Conservation (phyloP, 2,888 invertebrate species). For the Amblyjoppa fuscipennis region DNA sequence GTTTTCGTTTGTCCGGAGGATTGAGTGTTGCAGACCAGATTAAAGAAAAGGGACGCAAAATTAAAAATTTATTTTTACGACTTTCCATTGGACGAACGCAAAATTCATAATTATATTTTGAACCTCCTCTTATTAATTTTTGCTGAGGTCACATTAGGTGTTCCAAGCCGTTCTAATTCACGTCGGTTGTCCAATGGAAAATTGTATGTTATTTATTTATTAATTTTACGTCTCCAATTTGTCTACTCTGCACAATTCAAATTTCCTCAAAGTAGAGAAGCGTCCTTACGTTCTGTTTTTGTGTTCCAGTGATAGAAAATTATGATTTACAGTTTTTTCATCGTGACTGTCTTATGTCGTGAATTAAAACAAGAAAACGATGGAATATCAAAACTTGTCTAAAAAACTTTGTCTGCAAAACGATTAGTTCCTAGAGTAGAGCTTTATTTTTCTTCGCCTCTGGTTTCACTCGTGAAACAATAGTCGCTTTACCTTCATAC, state of each 20-base stretch:
- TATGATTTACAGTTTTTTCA: slow-evolving; percentile 25
- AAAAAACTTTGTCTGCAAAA: slow-evolving; percentile 55
- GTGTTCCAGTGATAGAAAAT: slow-evolving; percentile 19
- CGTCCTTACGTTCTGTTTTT: slow-evolving; percentile 14
- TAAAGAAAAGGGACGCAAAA: not conserved
- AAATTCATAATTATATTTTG: too few relatives aligned
- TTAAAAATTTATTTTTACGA: not conserved
- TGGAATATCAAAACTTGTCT: slow-evolving; percentile 44
- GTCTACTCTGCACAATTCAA: not conserved
- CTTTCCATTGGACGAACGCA: not conserved
- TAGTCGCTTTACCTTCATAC: slow-evolving; percentile 56
- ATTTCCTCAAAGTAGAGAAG: not conserved
- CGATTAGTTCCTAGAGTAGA: slow-evolving; percentile 53
- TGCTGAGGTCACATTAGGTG: too few relatives aligned
- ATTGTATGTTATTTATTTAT: not conserved
- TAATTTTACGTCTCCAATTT: not conserved
- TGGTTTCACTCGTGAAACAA: slow-evolving; percentile 56
- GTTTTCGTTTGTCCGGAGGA: not conserved
- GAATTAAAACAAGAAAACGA: slow-evolving; percentile 42
- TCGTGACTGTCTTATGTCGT: not conserved
- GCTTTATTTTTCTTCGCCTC: slow-evolving; percentile 57
- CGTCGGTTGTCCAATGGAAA: not conserved
- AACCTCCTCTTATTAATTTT: too few relatives aligned
- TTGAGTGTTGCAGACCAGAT: not conserved
- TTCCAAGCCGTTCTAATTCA: not conserved